Evolutionary conservation across 2,113 vertebrate genomes (phyloP).

Genomic region (Catagonus wagneri): DNA sequence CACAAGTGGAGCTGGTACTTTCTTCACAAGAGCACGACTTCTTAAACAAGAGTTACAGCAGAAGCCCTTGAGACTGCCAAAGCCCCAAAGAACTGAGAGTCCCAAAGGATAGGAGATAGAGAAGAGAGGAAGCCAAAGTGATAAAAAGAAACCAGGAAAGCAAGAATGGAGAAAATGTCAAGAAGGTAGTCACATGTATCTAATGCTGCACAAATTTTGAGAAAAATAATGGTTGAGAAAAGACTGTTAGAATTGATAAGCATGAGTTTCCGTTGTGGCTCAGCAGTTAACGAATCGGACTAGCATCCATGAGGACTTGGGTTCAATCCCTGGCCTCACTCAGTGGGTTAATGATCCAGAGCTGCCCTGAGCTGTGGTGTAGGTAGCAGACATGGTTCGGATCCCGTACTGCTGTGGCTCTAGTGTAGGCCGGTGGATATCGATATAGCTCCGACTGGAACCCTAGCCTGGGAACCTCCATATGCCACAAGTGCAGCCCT

Average conservation of each 20-base stretch:
- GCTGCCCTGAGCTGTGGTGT: too few species aligned
- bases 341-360: too few species aligned
- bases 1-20: not conserved
- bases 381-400: too few species aligned
- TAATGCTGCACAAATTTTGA: constrained; percentile 7
- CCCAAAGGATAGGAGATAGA: not conserved
- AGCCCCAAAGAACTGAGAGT: not conserved
- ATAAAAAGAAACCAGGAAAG: not conserved
- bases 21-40: not conserved
- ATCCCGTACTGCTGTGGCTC: too few species aligned
- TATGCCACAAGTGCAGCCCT: too few species aligned
- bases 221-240: constrained; percentile 42
- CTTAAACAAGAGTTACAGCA: not conserved
- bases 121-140: not conserved
- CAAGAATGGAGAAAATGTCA: not conserved
- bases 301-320: too few species aligned
- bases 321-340: too few species aligned
- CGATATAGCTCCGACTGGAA: too few species aligned
- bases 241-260: not conserved
- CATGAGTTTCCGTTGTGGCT: not conserved
- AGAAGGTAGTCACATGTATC: not conserved
- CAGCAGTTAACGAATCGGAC: too few species aligned
- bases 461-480: too few species aligned
- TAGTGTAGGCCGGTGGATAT: too few species aligned
- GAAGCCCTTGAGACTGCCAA: not conserved